Evolutionary conservation across 2,888 invertebrate genomes (phyloP).

Genomic region (Schizaphis graminum): DNA sequence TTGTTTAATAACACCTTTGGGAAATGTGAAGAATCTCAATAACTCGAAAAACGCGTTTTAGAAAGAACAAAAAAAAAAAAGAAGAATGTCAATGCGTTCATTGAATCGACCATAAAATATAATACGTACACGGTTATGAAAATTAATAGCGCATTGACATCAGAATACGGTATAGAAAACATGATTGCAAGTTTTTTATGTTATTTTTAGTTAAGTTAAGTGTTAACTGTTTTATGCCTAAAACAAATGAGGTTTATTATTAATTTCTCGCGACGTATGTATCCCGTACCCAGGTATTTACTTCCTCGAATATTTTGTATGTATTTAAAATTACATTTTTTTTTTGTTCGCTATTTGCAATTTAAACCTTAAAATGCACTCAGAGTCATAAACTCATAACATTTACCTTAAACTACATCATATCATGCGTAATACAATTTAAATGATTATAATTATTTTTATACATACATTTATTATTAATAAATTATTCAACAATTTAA

Average conservation of each 20-base stretch:
- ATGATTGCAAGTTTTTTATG: background rate
- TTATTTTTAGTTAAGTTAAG: background rate
- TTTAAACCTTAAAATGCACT: no score
- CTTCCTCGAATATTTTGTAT: background rate
- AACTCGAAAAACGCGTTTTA: constrained; percentile 5
- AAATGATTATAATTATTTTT: background rate
- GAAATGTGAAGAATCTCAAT: constrained; percentile 5
- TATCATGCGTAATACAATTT: background rate
- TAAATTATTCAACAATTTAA: background rate
- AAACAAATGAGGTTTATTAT: background rate
- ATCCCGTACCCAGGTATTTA: background rate
- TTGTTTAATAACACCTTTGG: constrained; percentile 7
- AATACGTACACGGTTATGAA: constrained; percentile 4
- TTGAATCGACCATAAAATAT: constrained; percentile 9
- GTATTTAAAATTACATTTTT: background rate
- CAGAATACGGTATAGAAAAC: background rate
- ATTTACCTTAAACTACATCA: background rate
- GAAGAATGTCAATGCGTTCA: background rate
- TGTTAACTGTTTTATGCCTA: background rate
- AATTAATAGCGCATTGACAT: constrained; percentile 10
- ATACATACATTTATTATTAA: background rate
- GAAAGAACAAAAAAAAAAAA: background rate
- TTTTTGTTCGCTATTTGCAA: background rate
- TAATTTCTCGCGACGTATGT: background rate
- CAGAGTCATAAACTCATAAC: background rate